These are phyloP conservation scores for Burhinus bistriatus DNA, from an alignment of 2,113 vertebrate species.

Conservation along the genomic window DNA sequence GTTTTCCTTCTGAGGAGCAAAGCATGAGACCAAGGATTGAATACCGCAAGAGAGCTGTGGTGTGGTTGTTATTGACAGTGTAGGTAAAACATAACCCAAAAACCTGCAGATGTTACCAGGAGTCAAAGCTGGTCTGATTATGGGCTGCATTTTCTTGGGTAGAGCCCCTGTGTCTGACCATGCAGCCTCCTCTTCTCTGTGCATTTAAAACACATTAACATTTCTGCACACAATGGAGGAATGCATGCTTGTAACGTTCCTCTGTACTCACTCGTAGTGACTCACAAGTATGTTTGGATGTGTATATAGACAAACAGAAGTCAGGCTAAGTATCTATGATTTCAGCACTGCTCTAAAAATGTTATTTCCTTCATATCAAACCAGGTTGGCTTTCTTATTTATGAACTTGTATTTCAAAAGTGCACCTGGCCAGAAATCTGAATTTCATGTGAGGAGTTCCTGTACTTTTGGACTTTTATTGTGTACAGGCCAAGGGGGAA, in stretches of 20 bases:
- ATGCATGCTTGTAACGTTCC: rapidly evolving
- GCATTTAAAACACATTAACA: rapidly evolving
- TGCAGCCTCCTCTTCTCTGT: neutral
- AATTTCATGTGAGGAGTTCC: neutral
- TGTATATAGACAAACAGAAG: neutral
- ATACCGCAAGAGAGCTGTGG: neutral
- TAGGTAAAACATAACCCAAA: neutral
- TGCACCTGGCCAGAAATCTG: neutral
- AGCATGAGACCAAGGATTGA: neutral
- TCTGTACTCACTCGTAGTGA: neutral
- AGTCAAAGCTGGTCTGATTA: neutral
- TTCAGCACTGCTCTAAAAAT: neutral
- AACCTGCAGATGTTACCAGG: neutral
- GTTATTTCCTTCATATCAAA: neutral
- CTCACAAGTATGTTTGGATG: neutral
- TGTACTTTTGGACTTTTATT: neutral
- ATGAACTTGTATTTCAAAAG: neutral
- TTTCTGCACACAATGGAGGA: neutral
- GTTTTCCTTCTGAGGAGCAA: neutral
- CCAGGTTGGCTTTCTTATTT: neutral
- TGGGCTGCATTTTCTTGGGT: neutral
- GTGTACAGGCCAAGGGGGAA: neutral
- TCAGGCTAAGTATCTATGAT: neutral
- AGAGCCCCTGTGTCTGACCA: neutral
- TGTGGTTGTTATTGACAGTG: neutral